Evolutionary conservation across 2,888 invertebrate species (phyloP).

Genomic region (Anoplius nigerrimus): DNA sequence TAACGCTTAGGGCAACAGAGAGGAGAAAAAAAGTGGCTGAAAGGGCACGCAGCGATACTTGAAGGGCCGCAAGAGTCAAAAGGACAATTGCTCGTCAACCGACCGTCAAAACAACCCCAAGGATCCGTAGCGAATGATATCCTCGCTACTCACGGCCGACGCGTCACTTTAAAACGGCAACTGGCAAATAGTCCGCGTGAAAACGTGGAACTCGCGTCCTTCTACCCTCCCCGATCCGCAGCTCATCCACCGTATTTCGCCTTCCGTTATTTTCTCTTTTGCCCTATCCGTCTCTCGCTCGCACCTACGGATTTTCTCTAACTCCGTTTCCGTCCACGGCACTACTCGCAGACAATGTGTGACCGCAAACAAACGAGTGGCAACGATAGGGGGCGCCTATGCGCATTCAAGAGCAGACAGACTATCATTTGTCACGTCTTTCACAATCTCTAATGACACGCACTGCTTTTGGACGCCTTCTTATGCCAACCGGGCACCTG

Average conservation of each 20-base stretch:
- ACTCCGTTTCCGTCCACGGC: not conserved
- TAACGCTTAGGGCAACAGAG: not conserved
- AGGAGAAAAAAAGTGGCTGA: conserved; percentile 17
- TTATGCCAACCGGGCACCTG: conserved; percentile 71
- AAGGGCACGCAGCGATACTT: conserved; percentile 28
- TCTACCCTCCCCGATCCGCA: conserved; percentile 23
- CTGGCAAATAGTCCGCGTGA: conserved; percentile 49
- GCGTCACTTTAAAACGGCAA: conserved; percentile 31
- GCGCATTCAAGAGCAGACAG: conserved; percentile 71
- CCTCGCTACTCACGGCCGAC: conserved; percentile 56
- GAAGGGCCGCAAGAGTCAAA: conserved; percentile 46
- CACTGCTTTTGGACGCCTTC: conserved; percentile 72
- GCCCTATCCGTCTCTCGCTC: not conserved
- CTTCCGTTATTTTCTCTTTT: too few relatives aligned
- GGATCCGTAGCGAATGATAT: conserved; percentile 72
- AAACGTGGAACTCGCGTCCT: conserved; percentile 36
- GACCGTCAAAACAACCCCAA: conserved; percentile 74
- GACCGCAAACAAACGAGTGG: conserved; percentile 75
- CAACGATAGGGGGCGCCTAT: conserved; percentile 74
- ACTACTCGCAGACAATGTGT: conserved; percentile 68
- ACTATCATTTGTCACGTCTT: conserved; percentile 74
- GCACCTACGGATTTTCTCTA: not conserved
- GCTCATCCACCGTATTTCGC: too few relatives aligned
- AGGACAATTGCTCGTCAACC: conserved; percentile 72
- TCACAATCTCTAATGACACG: conserved; percentile 74